These are phyloP conservation scores for Tapirus indicus DNA, from an alignment of 2,797 vertebrate species.

Conservation along the genomic window DNA sequence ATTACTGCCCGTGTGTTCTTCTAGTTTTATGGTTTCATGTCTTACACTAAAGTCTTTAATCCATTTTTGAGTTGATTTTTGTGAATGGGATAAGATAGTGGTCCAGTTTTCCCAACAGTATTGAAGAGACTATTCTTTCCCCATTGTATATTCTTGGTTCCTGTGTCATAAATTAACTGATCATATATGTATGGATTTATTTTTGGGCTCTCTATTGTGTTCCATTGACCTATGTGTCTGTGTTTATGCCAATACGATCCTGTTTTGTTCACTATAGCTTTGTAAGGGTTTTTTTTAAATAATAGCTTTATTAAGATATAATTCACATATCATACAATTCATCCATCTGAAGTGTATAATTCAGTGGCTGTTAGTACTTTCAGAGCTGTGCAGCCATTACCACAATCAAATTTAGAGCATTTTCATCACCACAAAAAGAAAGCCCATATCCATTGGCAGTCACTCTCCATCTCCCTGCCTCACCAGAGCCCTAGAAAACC, in stretches of 20 bases:
- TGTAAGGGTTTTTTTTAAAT: neutral
- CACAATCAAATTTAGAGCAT: constrained; percentile 13
- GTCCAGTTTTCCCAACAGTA: neutral
- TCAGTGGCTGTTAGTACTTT: neutral
- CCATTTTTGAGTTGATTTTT: neutral
- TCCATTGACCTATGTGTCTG: neutral
- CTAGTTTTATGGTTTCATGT: neutral
- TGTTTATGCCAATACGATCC: neutral
- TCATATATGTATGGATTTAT: neutral
- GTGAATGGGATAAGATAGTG: neutral
- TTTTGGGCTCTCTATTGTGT: neutral
- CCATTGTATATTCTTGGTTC: neutral
- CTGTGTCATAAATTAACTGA: neutral
- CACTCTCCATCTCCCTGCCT: neutral
- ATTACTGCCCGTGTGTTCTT: neutral
- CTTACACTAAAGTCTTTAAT: neutral
- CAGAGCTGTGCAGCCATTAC: neutral
- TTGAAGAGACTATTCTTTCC: neutral
- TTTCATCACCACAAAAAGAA: neutral
- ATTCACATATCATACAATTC: neutral
- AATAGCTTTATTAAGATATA: neutral
- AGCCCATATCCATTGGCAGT: neutral
- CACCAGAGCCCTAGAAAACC: neutral
- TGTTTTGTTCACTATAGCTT: neutral
- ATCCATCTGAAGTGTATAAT: neutral